These are phyloP conservation scores for Cephalopholis sonnerati DNA, from an alignment of 2,113 vertebrate species.

Conservation along the genomic window DNA sequence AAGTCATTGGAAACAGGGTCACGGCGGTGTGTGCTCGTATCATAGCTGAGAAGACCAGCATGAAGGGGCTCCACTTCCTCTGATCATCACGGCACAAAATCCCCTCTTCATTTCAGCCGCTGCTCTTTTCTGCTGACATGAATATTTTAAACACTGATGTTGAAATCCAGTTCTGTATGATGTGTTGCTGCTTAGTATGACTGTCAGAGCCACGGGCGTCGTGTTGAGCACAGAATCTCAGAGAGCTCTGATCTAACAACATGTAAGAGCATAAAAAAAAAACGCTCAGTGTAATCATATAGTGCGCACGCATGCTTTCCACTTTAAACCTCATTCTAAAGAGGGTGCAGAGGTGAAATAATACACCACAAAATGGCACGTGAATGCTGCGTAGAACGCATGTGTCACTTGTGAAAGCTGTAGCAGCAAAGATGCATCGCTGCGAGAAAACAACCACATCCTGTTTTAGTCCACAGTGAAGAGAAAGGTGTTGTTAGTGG, in stretches of 20 bases:
- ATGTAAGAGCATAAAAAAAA: conserved; percentile 26
- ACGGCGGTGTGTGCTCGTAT: conserved; percentile 47
- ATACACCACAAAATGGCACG: background rate
- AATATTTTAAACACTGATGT: conserved; percentile 76
- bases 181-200: conserved; percentile 58
- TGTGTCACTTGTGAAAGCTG: conserved; percentile 7
- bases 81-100: conserved; percentile 45
- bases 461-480: conserved; percentile 36
- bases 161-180: conserved; percentile 62
- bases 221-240: conserved; percentile 31
- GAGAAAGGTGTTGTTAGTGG: conserved; percentile 31
- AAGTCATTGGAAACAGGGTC: conserved; percentile 75
- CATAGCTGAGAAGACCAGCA: conserved; percentile 41
- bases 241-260: conserved; percentile 42
- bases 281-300: background rate
- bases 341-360: conserved; percentile 3
- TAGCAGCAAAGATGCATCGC: background rate
- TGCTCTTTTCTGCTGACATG: conserved; percentile 64
- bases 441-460: conserved; percentile 32
- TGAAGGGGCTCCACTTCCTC: conserved; percentile 54
- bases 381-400: background rate
- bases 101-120: conserved; percentile 57
- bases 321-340: background rate
- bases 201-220: conserved; percentile 53
- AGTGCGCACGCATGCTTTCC: conserved; percentile 1